Evolutionary conservation across 2,888 invertebrate genomes (phyloP).

Genomic region (Cetonia aurata): DNA sequence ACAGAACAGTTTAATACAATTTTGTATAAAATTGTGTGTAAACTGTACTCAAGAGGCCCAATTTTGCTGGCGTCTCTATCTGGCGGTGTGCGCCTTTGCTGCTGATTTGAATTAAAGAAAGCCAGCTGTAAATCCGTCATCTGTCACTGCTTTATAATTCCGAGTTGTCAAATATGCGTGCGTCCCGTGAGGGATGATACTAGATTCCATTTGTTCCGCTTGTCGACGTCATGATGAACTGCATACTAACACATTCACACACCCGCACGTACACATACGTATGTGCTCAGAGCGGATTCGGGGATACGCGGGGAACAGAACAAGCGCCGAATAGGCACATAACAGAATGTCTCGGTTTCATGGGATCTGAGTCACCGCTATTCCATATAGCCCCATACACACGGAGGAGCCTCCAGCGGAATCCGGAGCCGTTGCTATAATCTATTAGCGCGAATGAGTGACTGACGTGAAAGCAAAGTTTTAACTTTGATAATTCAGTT

Average conservation of each 20-base stretch:
- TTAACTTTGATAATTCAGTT: constrained; percentile 53
- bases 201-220: constrained; percentile 63
- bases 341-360: constrained; percentile 7
- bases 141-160: constrained; percentile 52
- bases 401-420: too few relatives aligned
- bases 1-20: too few relatives aligned
- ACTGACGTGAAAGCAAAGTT: constrained; percentile 53
- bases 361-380: neutral
- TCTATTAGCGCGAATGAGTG: constrained; percentile 51
- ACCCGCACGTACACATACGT: neutral
- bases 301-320: neutral
- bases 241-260: constrained; percentile 46
- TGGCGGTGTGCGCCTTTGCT: neutral
- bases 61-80: neutral
- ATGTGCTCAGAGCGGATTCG: neutral
- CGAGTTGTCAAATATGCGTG: constrained; percentile 59
- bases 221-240: constrained; percentile 61
- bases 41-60: constrained; percentile 2
- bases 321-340: neutral
- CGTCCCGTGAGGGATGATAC: constrained; percentile 55
- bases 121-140: constrained; percentile 57
- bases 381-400: too few relatives aligned
- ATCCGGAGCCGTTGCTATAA: constrained; percentile 43
- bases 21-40: neutral
- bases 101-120: constrained; percentile 55